phyloP scores from a whole-genome alignment of 2,113 vertebrate genomes.

The Plecotus auritus region DNA sequence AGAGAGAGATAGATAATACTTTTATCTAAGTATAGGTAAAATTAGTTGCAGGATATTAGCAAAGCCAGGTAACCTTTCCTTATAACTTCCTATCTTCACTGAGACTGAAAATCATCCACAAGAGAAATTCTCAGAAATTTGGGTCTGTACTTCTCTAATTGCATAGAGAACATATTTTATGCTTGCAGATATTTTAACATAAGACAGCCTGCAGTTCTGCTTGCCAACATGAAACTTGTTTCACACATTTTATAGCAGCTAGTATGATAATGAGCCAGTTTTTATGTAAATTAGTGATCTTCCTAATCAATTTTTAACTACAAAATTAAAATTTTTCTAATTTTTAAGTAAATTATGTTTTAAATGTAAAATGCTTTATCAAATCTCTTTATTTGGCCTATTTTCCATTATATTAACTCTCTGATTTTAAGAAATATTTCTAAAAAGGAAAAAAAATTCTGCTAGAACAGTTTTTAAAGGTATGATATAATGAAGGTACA shows the following conservation, averaged over 20 bases:
- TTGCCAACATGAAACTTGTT: constrained; percentile 54
- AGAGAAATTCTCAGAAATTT: neutral
- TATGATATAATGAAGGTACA: neutral
- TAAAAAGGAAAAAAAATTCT: neutral
- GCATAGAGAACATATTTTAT: constrained; percentile 36
- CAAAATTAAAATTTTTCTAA: constrained; percentile 2
- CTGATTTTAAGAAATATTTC: neutral
- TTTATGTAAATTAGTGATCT: constrained; percentile 58
- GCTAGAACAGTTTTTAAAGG: neutral
- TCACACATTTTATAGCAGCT: constrained; percentile 61
- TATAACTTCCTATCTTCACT: neutral
- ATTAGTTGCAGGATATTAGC: neutral
- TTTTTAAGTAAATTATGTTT: constrained; percentile 42
- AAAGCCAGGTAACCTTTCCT: neutral
- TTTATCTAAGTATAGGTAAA: neutral
- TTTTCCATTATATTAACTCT: neutral
- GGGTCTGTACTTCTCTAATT: constrained; percentile 29
- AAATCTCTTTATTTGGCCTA: neutral
- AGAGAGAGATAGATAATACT: too few relatives aligned
- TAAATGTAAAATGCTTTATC: neutral
- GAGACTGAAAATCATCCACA: neutral
- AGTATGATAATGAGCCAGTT: constrained; percentile 57
- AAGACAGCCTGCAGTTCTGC: constrained; percentile 40
- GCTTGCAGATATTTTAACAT: constrained; percentile 62
- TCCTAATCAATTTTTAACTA: constrained; percentile 58